Evolutionary conservation across 2,113 vertebrate species (phyloP).

Genomic region (Bothrops jararaca): DNA sequence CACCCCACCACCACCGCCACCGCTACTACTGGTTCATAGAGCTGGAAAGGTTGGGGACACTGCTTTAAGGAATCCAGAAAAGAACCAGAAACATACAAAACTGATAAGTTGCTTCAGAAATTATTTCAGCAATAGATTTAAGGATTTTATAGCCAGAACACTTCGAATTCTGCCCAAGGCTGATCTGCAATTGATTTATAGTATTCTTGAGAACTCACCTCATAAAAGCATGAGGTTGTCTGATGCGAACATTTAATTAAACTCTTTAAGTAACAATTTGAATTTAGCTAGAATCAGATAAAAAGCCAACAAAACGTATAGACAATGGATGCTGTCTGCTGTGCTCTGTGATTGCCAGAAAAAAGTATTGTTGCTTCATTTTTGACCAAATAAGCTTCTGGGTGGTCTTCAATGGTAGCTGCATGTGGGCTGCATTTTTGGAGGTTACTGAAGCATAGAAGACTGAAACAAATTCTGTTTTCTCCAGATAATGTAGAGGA

Average conservation of each 20-base stretch:
- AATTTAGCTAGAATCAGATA: not conserved
- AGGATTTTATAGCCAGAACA: not conserved
- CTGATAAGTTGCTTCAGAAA: not conserved
- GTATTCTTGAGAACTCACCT: not conserved
- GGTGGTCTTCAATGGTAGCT: not conserved
- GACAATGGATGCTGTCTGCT: not conserved
- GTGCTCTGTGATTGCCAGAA: not conserved
- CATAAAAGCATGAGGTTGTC: not conserved
- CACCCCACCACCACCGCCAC: fast-evolving
- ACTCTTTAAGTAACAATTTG: not conserved
- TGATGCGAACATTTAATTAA: not conserved
- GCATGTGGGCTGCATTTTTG: not conserved
- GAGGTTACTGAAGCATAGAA: not conserved
- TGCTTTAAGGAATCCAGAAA: not conserved
- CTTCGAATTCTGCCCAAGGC: not conserved
- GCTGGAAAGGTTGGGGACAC: not conserved
- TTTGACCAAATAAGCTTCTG: not conserved
- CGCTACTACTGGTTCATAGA: not conserved
- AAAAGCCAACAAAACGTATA: not conserved
- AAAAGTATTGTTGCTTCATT: not conserved
- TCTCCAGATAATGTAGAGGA: not conserved
- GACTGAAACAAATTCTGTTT: not conserved
- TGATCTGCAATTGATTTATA: not conserved
- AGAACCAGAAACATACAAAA: not conserved
- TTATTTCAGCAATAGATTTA: not conserved